Percentiles rank a stretch among this genome's conserved stretches.
phyloP scores from a whole-genome alignment of 1,140 invertebrate genomes.

The Diabrotica undecimpunctata region DNA sequence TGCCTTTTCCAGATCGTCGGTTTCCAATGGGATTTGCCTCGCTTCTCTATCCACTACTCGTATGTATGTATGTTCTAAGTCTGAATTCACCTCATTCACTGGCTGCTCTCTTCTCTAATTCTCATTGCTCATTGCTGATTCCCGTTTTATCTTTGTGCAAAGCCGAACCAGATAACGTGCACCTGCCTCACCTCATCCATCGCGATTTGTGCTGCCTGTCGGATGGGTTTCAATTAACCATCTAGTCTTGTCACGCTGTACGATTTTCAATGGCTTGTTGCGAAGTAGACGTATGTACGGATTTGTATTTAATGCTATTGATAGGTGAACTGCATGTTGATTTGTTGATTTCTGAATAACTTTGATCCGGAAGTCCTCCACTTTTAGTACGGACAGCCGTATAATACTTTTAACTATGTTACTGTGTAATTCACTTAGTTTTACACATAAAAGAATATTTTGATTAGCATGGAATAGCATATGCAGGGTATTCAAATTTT shows the following conservation, averaged over 20 bases:
- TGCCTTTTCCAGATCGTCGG: slow-evolving; percentile 1
- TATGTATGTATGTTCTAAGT: slow-evolving; percentile 21
- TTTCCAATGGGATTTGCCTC: neutral
- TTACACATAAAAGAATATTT: too few relatives aligned
- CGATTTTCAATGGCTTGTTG: slow-evolving; percentile 15
- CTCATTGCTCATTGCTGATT: slow-evolving; percentile 40
- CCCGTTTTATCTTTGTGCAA: slow-evolving; percentile 45
- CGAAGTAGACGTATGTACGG: neutral
- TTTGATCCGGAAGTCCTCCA: neutral
- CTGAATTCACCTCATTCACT: slow-evolving; percentile 29
- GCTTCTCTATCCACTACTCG: slow-evolving; percentile 1
- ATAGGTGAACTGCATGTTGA: neutral
- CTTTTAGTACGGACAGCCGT: neutral
- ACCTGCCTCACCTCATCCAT: slow-evolving; percentile 38
- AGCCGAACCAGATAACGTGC: slow-evolving; percentile 34
- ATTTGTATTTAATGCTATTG: slow-evolving; percentile 3
- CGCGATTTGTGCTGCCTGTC: slow-evolving; percentile 18
- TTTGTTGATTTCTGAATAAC: slow-evolving; percentile 1
- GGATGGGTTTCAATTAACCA: slow-evolving; percentile 45
- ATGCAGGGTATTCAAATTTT: too few relatives aligned
- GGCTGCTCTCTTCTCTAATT: slow-evolving; percentile 45
- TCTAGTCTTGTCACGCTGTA: slow-evolving; percentile 14
- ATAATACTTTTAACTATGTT: too few relatives aligned
- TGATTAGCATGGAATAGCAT: too few relatives aligned
- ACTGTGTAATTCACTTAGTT: too few relatives aligned